Evolutionary conservation across 92 coral and sea anemone species (phyloP).

Genomic region (Diadumene lineata): DNA sequence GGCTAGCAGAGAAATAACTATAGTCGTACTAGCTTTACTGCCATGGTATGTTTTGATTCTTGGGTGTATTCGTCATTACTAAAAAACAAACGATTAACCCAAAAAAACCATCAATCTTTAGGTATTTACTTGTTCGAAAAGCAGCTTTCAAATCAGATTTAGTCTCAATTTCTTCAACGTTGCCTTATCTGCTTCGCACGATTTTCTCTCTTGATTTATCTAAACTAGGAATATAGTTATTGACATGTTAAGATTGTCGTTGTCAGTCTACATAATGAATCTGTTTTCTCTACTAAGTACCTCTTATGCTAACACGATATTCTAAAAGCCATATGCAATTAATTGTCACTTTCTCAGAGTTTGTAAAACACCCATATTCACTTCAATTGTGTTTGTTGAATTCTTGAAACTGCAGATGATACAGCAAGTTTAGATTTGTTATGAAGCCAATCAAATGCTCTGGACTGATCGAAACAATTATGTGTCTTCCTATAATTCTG

Average conservation of each 20-base stretch:
- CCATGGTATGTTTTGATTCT: no score
- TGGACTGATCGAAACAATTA: no score
- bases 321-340: conserved; percentile 1
- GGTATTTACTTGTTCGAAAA: neutral
- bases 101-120: no score
- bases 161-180: neutral
- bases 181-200: conserved; percentile 6
- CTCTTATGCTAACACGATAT: neutral
- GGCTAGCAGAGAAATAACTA: no score
- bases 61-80: no score
- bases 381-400: neutral
- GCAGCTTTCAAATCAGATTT: neutral
- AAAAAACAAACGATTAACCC: no score
- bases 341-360: neutral
- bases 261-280: conserved; percentile 1
- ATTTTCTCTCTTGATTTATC: neutral
- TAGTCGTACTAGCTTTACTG: no score
- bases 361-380: neutral
- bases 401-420: neutral
- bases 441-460: neutral
- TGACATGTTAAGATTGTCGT: conserved; percentile 1
- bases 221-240: neutral
- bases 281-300: neutral
- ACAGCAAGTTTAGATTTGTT: neutral
- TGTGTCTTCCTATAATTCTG: no score